Conservation (phyloP, 2,113 vertebrate genomes). For the Scolopax mira region DNA sequence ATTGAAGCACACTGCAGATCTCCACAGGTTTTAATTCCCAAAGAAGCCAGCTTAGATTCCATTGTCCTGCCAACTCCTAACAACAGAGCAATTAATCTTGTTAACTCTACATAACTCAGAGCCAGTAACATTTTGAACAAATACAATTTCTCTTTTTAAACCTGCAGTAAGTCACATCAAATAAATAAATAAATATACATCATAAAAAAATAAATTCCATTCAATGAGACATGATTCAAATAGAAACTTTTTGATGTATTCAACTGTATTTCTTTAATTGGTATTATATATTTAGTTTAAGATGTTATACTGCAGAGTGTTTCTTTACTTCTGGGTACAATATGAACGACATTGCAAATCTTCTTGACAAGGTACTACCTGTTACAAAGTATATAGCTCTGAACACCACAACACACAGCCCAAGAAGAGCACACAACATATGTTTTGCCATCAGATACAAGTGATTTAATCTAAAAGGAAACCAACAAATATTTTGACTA, state of each 20-base stretch:
- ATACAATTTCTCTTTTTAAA: not conserved
- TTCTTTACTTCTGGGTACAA: not conserved
- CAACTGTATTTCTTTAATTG: not conserved
- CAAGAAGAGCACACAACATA: not conserved
- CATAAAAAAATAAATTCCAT: not conserved
- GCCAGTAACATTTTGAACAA: not conserved
- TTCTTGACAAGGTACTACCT: not conserved
- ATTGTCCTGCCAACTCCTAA: constrained; percentile 92
- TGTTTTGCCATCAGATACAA: not conserved
- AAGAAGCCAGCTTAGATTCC: constrained; percentile 85
- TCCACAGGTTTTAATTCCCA: constrained; percentile 91
- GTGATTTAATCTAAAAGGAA: not conserved
- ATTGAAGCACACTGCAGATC: constrained; percentile 92
- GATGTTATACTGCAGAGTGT: not conserved
- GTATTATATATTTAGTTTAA: not conserved
- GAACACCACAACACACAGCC: not conserved
- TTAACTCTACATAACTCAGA: not conserved
- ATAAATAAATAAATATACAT: not conserved
- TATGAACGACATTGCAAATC: not conserved
- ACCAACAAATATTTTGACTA: not conserved
- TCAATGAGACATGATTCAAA: not conserved
- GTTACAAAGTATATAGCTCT: not conserved
- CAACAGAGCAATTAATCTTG: constrained; percentile 8
- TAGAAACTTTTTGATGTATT: not conserved
- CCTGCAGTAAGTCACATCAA: not conserved